These are phyloP conservation scores for Drosophila sproati DNA, from an alignment of 1,140 invertebrate genomes.

Conservation along the genomic window DNA sequence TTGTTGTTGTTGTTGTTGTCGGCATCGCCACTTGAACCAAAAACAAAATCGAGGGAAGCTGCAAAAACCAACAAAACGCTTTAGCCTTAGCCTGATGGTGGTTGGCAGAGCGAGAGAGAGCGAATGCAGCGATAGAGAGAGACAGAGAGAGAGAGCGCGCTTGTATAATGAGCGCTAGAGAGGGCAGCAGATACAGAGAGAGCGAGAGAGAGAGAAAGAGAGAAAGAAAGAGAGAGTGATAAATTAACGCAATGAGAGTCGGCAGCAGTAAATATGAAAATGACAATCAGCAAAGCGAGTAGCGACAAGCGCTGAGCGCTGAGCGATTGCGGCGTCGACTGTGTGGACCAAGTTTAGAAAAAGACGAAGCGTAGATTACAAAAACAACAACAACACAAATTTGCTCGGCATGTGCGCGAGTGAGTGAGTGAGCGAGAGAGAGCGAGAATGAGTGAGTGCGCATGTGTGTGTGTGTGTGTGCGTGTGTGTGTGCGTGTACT, in stretches of 20 bases:
- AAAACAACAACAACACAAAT: background rate
- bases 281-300: slow-evolving; percentile 57
- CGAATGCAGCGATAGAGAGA: slow-evolving; percentile 9
- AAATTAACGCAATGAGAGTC: slow-evolving; percentile 59
- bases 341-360: slow-evolving; percentile 78
- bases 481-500: slow-evolving; percentile 1
- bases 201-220: slow-evolving; percentile 23
- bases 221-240: slow-evolving; percentile 31
- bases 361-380: slow-evolving; percentile 47
- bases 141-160: slow-evolving; percentile 14
- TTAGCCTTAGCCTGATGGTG: slow-evolving; percentile 38
- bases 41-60: slow-evolving; percentile 72
- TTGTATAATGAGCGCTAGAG: slow-evolving; percentile 14
- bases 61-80: slow-evolving; percentile 59
- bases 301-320: slow-evolving; percentile 34
- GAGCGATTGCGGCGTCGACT: slow-evolving; percentile 33
- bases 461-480: slow-evolving; percentile 1
- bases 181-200: background rate
- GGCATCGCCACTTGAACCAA: slow-evolving; percentile 68
- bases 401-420: slow-evolving; percentile 14
- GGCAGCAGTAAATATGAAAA: slow-evolving; percentile 52
- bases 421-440: slow-evolving; percentile 7
- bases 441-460: slow-evolving; percentile 11
- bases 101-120: slow-evolving; percentile 1
- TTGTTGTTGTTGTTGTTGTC: slow-evolving; percentile 21